Base-by-base conservation (phyloP, 2,888 invertebrate species). In the Eubasilissa splendida region DNA sequence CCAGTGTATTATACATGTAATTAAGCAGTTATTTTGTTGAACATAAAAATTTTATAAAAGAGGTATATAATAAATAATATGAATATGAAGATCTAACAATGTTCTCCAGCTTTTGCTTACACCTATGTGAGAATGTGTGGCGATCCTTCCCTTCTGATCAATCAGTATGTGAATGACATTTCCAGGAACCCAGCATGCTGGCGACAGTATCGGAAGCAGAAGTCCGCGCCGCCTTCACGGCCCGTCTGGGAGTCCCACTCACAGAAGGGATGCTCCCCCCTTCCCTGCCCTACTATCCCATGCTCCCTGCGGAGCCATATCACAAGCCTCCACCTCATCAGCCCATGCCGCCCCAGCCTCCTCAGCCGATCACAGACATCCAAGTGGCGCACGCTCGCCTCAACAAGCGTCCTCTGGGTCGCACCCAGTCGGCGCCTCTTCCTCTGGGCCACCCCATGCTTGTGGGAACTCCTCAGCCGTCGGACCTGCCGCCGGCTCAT, bases 341-440 rank as follows among this genome's bases (percentile, higher is more conserved):
- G 85, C 86, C 86, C 79, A 80, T 83, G 63, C 83, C 83, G 76
- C 80, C 85, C 11, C 85, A 85, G 79, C 86, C 85, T 22, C 77
- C 84, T 12, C 87, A 87, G 80, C 92, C 92, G 68, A 93, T 93
- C 82, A 93, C 94, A 56, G 93, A 93, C 87, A 91, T 92, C 81
- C 93, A 93, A 88, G 91, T 91, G 84, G 93, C 93, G 68, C 92
- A 93, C 86, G 93, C 93, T 84, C 91, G 94, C 85, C 91, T 95
- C 80, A 91, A 92, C 89, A 95, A 94, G 90, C 91, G 96, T 76
- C 96, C 96, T 54, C 91, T 97, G 85, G 97, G 97, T 81, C 94
- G 98, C 87, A 98, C 98, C 80, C 98, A 98, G 89, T 98, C 98
- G 68, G 98, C 98, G 3, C 97, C 97, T 1, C 89, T 97, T 85